Evolutionary conservation across 2,797 vertebrate genomes (phyloP).

Genomic region (Dromococcyx pavoninus): DNA sequence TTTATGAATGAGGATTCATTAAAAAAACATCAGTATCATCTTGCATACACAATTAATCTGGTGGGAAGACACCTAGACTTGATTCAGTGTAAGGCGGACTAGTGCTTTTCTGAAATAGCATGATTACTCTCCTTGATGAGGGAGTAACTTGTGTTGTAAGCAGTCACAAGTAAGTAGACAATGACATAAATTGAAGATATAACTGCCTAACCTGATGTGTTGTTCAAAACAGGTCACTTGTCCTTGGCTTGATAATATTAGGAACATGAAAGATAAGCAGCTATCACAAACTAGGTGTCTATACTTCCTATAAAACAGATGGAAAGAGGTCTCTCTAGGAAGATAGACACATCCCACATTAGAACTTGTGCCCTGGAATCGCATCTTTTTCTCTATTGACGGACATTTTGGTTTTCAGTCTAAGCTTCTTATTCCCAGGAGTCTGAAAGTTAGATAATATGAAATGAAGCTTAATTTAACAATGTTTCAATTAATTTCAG

Average conservation of each 20-base stretch:
- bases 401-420: background rate
- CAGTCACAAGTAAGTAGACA: background rate
- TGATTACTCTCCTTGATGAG: background rate
- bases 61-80: background rate
- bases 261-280: background rate
- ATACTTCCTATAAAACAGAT: background rate
- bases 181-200: background rate
- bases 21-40: slow-evolving; percentile 25
- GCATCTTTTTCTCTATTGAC: background rate
- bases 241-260: background rate
- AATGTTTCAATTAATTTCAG: background rate
- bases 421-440: background rate
- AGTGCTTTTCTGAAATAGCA: background rate
- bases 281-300: background rate
- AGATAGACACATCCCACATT: background rate
- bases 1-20: slow-evolving; percentile 49
- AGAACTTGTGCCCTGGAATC: background rate
- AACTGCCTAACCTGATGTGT: background rate
- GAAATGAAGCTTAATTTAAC: background rate
- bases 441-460: background rate
- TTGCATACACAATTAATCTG: background rate
- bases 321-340: background rate
- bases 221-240: background rate
- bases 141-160: background rate
- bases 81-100: background rate